Evolutionary conservation across 2,888 invertebrate species (phyloP).

Genomic region (Erebia palarica): DNA sequence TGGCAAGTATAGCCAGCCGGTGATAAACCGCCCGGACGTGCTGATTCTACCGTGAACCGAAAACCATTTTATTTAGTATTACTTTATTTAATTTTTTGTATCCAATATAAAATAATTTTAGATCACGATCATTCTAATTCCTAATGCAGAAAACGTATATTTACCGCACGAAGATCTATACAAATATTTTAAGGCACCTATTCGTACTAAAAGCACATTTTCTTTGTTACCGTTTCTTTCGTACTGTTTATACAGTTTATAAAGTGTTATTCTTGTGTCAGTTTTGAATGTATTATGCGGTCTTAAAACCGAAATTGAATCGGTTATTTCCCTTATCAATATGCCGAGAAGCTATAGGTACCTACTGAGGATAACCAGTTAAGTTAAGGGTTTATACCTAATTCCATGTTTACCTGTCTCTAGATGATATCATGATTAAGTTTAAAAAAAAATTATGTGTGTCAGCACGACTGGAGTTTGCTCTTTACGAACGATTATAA

Average conservation of each 20-base stretch:
- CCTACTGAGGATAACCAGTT: constrained; percentile 29
- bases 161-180: not conserved
- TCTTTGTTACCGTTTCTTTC: no score
- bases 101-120: no score
- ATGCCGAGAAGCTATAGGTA: constrained; percentile 9
- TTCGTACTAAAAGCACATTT: not conserved
- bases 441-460: no score
- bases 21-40: no score
- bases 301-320: constrained; percentile 6
- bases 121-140: not conserved
- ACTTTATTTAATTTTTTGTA: no score
- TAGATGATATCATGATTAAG: not conserved
- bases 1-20: no score
- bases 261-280: not conserved
- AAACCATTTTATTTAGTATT: no score
- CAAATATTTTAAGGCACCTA: not conserved
- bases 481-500: no score
- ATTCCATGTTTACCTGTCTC: constrained; percentile 1
- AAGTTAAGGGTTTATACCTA: not conserved
- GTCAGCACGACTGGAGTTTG: no score
- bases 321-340: constrained; percentile 32
- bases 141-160: not conserved
- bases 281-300: not conserved
- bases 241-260: constrained; percentile 1
- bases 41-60: no score